Conservation (phyloP, 2,888 invertebrate genomes). For the Lepidocyrtinus sp. region DNA sequence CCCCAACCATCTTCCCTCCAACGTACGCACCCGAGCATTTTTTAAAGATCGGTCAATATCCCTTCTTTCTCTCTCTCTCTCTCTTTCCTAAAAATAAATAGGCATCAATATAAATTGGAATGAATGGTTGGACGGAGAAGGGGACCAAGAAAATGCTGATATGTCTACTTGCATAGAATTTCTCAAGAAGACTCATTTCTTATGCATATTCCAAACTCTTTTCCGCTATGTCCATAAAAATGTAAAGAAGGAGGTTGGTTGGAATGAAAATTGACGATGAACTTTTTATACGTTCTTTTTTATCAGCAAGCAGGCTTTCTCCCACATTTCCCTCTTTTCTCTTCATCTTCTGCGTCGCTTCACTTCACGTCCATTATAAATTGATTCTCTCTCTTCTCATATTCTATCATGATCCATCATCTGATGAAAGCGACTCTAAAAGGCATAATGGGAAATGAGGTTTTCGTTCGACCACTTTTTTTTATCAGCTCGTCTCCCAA, state of each 20-base stretch:
- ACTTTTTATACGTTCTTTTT: slow-evolving; percentile 19
- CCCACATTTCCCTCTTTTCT: slow-evolving; percentile 19
- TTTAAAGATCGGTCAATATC: slow-evolving; percentile 51
- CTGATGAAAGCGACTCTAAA: slow-evolving; percentile 64
- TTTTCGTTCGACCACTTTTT: slow-evolving; percentile 42
- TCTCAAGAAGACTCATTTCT: slow-evolving; percentile 38
- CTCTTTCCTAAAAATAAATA: slow-evolving; percentile 40
- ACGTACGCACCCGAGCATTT: slow-evolving; percentile 21
- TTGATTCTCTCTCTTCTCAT: slow-evolving; percentile 66
- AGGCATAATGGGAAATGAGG: slow-evolving; percentile 53
- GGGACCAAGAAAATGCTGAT: slow-evolving; percentile 17
- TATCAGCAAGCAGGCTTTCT: slow-evolving; percentile 26
- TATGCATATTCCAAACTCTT: slow-evolving; percentile 44
- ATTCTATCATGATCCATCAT: slow-evolving; percentile 69
- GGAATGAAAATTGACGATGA: slow-evolving; percentile 29
- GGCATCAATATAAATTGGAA: slow-evolving; percentile 16
- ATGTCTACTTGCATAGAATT: not conserved
- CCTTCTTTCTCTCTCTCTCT: slow-evolving; percentile 32
- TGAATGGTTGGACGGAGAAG: slow-evolving; percentile 35
- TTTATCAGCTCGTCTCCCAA: not conserved
- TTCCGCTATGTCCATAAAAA: slow-evolving; percentile 28
- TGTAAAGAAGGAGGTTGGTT: slow-evolving; percentile 23
- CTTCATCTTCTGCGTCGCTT: slow-evolving; percentile 23
- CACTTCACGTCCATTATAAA: slow-evolving; percentile 66
- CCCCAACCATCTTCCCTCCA: slow-evolving; percentile 22